Evolutionary conservation across 2,113 vertebrate species (phyloP).

Genomic region (Bos javanicus): DNA sequence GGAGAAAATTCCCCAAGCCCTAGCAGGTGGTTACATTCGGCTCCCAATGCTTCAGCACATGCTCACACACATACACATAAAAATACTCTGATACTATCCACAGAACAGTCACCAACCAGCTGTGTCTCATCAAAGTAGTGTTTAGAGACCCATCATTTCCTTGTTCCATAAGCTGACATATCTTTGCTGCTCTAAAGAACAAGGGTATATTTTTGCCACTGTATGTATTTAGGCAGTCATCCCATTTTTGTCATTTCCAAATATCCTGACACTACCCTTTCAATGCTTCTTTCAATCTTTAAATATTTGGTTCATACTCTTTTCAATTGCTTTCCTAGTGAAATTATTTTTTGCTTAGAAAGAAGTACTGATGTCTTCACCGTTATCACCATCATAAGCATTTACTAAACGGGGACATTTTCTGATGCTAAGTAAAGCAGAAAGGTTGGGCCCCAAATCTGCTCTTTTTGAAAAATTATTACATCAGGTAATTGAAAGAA

Average conservation of each 20-base stretch:
- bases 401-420: neutral
- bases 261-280: neutral
- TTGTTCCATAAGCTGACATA: neutral
- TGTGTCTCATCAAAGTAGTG: neutral
- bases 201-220: neutral
- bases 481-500: neutral
- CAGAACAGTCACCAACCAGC: neutral
- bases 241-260: slow-evolving; percentile 21
- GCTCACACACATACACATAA: neutral
- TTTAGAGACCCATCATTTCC: neutral
- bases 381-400: neutral
- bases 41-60: neutral
- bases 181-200: neutral
- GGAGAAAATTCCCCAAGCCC: neutral
- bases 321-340: neutral
- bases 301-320: slow-evolving; percentile 15
- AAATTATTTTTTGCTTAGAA: slow-evolving; percentile 22
- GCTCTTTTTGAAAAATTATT: neutral
- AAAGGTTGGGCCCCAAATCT: neutral
- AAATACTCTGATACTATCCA: neutral
- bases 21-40: neutral
- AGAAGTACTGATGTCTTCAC: neutral
- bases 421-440: neutral
- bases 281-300: neutral
- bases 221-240: slow-evolving; percentile 11